Percentiles rank a stretch among this genome's conserved stretches.
phyloP scores from a whole-genome alignment of 2,888 invertebrate genomes.

The Abscondita cerata region DNA sequence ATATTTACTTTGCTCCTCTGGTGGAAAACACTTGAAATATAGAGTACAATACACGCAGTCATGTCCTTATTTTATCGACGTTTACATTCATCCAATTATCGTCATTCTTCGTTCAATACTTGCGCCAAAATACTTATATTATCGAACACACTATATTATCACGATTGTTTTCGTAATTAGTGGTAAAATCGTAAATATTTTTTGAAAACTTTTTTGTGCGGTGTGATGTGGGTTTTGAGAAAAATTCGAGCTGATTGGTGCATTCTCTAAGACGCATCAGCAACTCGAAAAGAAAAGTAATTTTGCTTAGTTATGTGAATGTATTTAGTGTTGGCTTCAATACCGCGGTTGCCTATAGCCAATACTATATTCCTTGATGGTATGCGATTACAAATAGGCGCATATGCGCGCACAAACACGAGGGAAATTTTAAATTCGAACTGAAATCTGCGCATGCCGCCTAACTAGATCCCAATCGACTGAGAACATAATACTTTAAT shows the following conservation, averaged over 20 bases:
- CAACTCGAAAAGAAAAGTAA: slow-evolving; percentile 45
- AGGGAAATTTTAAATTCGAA: slow-evolving; percentile 17
- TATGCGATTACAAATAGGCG: slow-evolving; percentile 11
- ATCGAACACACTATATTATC: too few relatives aligned
- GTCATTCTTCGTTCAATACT: not conserved
- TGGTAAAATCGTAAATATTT: not conserved
- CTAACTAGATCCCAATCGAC: too few relatives aligned
- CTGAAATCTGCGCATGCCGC: too few relatives aligned
- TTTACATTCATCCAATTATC: not conserved
- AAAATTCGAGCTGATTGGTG: slow-evolving; percentile 38
- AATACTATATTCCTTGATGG: slow-evolving; percentile 15
- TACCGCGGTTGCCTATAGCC: not conserved
- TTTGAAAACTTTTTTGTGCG: slow-evolving; percentile 1
- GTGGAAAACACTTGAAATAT: slow-evolving; percentile 61
- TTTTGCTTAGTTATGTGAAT: slow-evolving; percentile 38
- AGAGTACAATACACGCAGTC: slow-evolving; percentile 25
- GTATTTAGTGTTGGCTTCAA: slow-evolving; percentile 8
- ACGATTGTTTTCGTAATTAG: too few relatives aligned
- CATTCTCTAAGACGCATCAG: slow-evolving; percentile 48
- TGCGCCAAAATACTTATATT: too few relatives aligned
- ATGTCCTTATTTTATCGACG: slow-evolving; percentile 18
- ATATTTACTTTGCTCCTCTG: slow-evolving; percentile 72
- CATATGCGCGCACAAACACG: not conserved
- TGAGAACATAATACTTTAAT: too few relatives aligned
- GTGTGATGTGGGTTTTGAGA: slow-evolving; percentile 38